These are phyloP conservation scores for Lacerta viridis DNA, from an alignment of 2,797 vertebrate genomes.

Conservation along the genomic window DNA sequence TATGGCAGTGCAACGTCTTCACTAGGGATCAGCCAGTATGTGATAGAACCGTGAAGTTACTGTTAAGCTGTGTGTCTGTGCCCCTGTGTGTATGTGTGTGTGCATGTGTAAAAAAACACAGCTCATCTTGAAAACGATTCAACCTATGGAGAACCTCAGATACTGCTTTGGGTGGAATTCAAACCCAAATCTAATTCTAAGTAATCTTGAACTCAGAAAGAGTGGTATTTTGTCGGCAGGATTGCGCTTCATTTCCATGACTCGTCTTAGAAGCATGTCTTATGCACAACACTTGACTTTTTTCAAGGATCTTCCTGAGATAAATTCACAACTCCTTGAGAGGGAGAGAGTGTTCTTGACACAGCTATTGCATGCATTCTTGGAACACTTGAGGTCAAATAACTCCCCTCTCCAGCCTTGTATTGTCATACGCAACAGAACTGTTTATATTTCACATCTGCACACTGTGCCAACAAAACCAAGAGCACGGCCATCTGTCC, in stretches of 20 bases:
- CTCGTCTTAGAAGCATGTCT: not conserved
- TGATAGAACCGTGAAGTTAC: not conserved
- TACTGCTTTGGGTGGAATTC: not conserved
- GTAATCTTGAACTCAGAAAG: fast-evolving
- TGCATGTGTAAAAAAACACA: not conserved
- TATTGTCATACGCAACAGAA: not conserved
- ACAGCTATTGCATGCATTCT: not conserved
- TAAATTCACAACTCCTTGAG: not conserved
- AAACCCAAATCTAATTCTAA: not conserved
- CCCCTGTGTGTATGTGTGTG: not conserved
- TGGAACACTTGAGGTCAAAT: not conserved
- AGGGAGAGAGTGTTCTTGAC: not conserved
- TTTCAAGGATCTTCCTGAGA: slow-evolving; percentile 1
- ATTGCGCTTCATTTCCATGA: not conserved
- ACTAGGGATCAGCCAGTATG: not conserved
- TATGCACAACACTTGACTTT: not conserved
- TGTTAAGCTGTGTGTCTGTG: not conserved
- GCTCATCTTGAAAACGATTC: not conserved
- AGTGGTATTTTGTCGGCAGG: not conserved
- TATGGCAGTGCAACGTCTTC: not conserved
- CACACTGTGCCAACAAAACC: not conserved
- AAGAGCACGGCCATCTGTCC: not conserved
- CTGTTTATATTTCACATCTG: not conserved
- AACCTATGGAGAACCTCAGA: not conserved
- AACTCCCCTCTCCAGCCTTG: not conserved